A percentile compares a stretch with the other conserved stretches of the same genome.
These are phyloP conservation scores for Parazoanthus darwini DNA, from an alignment of 92 coral and sea anemone genomes.

Conservation along the genomic window DNA sequence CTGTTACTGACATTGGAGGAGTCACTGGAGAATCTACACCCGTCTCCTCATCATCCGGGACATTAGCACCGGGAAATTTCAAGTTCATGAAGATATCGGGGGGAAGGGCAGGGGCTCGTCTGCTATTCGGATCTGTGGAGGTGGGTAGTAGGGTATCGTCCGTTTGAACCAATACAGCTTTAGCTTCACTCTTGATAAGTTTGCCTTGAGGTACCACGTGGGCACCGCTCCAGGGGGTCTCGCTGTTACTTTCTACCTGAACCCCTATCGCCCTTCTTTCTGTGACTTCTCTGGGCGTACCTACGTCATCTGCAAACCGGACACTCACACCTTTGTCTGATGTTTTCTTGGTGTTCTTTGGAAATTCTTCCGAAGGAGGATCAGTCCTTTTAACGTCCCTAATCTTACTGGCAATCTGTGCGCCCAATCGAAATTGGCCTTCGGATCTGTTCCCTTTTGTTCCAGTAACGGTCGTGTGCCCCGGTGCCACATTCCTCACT, in stretches of 20 bases:
- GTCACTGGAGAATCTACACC: constrained; percentile 8
- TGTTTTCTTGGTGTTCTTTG: constrained; percentile 36
- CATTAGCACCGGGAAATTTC: constrained; percentile 50
- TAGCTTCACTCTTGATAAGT: constrained; percentile 8
- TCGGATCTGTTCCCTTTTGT: neutral
- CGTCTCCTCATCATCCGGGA: constrained; percentile 30
- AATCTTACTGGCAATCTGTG: neutral
- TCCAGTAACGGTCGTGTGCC: neutral
- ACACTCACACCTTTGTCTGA: constrained; percentile 54
- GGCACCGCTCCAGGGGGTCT: neutral
- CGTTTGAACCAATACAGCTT: constrained; percentile 34
- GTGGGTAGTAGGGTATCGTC: constrained; percentile 6
- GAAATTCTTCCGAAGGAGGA: neutral
- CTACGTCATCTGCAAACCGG: constrained; percentile 33
- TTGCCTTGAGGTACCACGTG: constrained; percentile 1
- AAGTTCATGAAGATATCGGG: constrained; percentile 87
- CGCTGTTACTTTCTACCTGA: constrained; percentile 49
- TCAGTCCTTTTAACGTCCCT: neutral
- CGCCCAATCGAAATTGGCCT: neutral
- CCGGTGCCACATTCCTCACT: neutral
- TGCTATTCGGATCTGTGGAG: neutral
- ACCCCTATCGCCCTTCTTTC: constrained; percentile 57
- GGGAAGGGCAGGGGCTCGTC: constrained; percentile 65
- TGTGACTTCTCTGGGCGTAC: neutral
- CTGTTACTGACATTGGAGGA: neutral